phyloP scores from a whole-genome alignment of 2,888 invertebrate genomes.

The Nomada fucata region DNA sequence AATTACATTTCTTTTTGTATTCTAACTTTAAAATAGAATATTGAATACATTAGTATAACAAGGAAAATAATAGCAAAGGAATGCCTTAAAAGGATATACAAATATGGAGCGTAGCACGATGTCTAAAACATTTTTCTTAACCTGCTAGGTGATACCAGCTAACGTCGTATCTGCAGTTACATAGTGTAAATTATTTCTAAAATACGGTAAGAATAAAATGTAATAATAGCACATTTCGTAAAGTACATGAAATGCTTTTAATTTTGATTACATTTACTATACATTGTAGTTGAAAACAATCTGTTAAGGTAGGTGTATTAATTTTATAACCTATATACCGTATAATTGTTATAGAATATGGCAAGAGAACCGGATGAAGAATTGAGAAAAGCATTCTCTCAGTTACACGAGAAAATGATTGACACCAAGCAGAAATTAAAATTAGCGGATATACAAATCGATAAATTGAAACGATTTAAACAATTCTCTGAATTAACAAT shows the following conservation, averaged over 20 bases:
- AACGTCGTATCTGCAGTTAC: not conserved
- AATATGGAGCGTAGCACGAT: too few relatives aligned
- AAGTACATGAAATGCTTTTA: not conserved
- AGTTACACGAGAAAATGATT: constrained; percentile 92
- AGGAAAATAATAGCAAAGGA: too few relatives aligned
- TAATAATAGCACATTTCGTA: not conserved
- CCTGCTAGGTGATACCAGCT: not conserved
- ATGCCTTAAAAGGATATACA: too few relatives aligned
- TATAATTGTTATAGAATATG: constrained; percentile 63
- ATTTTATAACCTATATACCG: constrained; percentile 14
- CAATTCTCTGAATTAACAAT: constrained; percentile 90
- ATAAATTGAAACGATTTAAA: constrained; percentile 88
- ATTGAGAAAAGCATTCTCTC: constrained; percentile 90
- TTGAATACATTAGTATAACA: too few relatives aligned
- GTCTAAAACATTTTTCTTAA: not conserved
- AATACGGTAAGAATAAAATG: not conserved
- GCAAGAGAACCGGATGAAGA: constrained; percentile 86
- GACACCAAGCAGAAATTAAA: constrained; percentile 92
- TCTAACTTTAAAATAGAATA: too few relatives aligned
- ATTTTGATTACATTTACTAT: not conserved
- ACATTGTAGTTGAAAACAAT: not conserved
- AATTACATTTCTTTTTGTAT: too few relatives aligned
- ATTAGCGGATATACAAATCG: constrained; percentile 91
- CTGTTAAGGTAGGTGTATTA: not conserved
- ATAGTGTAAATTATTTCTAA: not conserved